Conservation (phyloP, 2,888 invertebrate species). For the Caprella mutica region DNA sequence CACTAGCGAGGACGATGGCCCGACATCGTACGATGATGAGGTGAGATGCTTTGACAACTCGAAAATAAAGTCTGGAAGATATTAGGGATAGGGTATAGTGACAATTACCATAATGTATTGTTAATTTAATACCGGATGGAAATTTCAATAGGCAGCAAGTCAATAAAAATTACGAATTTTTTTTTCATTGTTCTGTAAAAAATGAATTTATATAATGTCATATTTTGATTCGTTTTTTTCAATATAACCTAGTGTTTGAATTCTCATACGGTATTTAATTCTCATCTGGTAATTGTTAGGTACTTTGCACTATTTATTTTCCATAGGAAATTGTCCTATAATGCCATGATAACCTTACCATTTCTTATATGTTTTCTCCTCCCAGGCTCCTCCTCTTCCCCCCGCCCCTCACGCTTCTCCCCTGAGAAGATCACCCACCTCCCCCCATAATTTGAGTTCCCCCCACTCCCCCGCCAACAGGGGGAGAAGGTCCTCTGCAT, state of each 20-base stretch:
- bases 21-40: slow-evolving; percentile 30
- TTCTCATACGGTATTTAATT: not conserved
- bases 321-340: not conserved
- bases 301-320: not conserved
- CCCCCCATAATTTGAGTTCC: slow-evolving; percentile 28
- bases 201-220: not conserved
- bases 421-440: slow-evolving; percentile 26
- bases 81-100: too few species aligned
- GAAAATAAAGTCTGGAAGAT: too few species aligned
- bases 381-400: slow-evolving; percentile 2
- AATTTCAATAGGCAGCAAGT: too few species aligned
- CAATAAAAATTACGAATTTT: too few species aligned
- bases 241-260: not conserved
- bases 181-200: not conserved
- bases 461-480: slow-evolving; percentile 21
- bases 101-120: too few species aligned
- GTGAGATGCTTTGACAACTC: slow-evolving; percentile 1
- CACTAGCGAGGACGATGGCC: slow-evolving; percentile 30
- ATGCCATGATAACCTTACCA: not conserved
- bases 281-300: not conserved
- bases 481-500: slow-evolving; percentile 17
- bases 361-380: not conserved
- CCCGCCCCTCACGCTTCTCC: slow-evolving; percentile 25
- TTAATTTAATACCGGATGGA: too few species aligned
- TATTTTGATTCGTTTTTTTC: not conserved